phyloP scores from a whole-genome alignment of 2,888 invertebrate species.

The Crocallis elinguaria region DNA sequence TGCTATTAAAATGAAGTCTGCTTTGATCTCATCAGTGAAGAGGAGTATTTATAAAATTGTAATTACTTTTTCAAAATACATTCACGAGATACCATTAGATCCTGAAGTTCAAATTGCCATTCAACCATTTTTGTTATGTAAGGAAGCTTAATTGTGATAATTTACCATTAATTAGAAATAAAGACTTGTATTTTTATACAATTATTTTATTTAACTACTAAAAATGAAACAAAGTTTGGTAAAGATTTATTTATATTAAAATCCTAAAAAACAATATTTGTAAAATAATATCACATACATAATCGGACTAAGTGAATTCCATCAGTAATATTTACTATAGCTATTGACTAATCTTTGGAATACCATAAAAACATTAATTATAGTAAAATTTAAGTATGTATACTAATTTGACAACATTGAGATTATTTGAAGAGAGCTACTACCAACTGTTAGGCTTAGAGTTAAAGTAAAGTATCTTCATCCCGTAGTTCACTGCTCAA shows the following conservation, averaged over 20 bases:
- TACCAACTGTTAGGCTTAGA: not conserved
- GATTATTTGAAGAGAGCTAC: constrained; percentile 14
- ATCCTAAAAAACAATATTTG: constrained; percentile 20
- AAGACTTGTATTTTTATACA: constrained; percentile 27
- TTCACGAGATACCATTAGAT: constrained; percentile 87
- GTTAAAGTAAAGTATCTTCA: constrained; percentile 93
- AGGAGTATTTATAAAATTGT: constrained; percentile 90
- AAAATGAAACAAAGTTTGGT: not conserved
- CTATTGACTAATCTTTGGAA: not conserved
- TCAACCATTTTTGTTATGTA: constrained; percentile 86
- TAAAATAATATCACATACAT: constrained; percentile 20
- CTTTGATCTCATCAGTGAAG: constrained; percentile 87
- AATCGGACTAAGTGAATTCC: constrained; percentile 8
- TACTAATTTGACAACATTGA: constrained; percentile 33
- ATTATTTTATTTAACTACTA: constrained; percentile 6
- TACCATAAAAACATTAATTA: not conserved
- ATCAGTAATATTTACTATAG: not conserved
- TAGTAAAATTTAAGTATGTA: not conserved
- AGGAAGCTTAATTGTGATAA: constrained; percentile 77
- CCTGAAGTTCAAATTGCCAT: constrained; percentile 85
- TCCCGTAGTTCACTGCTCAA: constrained; percentile 92
- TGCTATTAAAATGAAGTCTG: constrained; percentile 86
- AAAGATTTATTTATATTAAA: constrained; percentile 22
- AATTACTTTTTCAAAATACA: constrained; percentile 87
- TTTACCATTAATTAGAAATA: constrained; percentile 31